Base-by-base conservation (phyloP, 2,797 vertebrate genomes). In the Myiotriccus ornatus region DNA sequence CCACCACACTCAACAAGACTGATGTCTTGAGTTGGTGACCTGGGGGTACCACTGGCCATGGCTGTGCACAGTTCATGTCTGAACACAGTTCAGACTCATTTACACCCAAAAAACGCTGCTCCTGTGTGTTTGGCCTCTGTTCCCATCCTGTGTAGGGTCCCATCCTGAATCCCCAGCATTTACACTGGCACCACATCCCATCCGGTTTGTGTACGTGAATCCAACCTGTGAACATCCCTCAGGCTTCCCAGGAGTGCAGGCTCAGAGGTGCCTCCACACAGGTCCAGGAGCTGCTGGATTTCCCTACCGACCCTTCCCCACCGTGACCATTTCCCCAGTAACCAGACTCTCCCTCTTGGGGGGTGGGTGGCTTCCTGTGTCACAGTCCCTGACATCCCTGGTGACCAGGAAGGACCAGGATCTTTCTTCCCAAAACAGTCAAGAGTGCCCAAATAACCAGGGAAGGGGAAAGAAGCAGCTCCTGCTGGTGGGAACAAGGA, bases 161-260 rank as follows among this genome's bases (percentile, higher is more conserved):
- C 24, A 7, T 10, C 27, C 39, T 41, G 19, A 24, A 27, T 16
- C 34, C 18, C 32, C 52, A 30, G 55, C 55, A 11, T 15, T 25
- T 32, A 4, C 5, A 1, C 22, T 47, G 74, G 34, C 52, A 74
- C 35, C 25, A 6, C 44, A 67, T 79, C 55, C 68, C 67, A 39
- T 12, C 34, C 3, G 0, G 35, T 50, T 47, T 2, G 1, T 0
- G 0, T 57, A 1, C 15, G 1, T 12, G 12, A 76, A 24, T 68
- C 39, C 35, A 12, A 34, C 34, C 57, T 17, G 4, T 57, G 55
- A 76, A 44, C 65, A 34, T 50, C 0, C 4, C 32, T 84, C 32
- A 22, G n/a, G 17, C n/a, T 83, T 63, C 74, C 63, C 41, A 30
- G 43, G 9, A 62, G 14, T 28, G 27, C 57, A 47, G 2, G 7